Base-by-base conservation (phyloP, 2,888 invertebrate species). In the Netelia melanura region DNA sequence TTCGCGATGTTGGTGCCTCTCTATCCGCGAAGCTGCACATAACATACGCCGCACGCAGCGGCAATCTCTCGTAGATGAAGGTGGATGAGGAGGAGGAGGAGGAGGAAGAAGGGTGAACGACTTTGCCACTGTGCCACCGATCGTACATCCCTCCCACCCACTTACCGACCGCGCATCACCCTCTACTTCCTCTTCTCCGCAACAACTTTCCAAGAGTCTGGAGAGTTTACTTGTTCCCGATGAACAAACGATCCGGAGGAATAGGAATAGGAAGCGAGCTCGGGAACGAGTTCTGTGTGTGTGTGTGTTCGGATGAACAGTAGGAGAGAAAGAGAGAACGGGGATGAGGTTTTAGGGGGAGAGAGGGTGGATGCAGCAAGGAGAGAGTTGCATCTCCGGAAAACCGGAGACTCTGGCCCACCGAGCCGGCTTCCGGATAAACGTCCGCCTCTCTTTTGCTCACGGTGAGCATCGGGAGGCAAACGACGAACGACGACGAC, bases 171-270 rank as follows among this genome's bases (percentile, higher is more conserved):
- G 11, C 48, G 10, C 48, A 48, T 48, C 30, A 30, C 38, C 38
- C 11, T 23, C 44, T 72, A 9, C 54, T 70, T 48, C 54, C 23
- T 70, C 70, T 54, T 62, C 30, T 30, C 56, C 48, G 72, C 17
- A 72, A 77, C 58, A 86, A 88, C 88, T 89, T 89, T 83, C 86
- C 80, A 74, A 87, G 84, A 88, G 87, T 87, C 87, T 83, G 86
- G 84, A 71, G 87, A 88, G 89, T 89, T 89, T 90, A 89, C 90
- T 90, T 88, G 88, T 89, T 88, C 82, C 80, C 87, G 81, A 88
- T 87, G 87, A 89, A 88, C 87, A 87, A 88, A 87, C 89, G 90
- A 88, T 88, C 81, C 72, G 9, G 17, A 70, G 74, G 67, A 82
- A 83, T 67, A 74, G 82, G 62, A 79, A 84, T 85, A 71, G 77